A percentile compares a stretch with the other conserved stretches of the same genome.
These are phyloP conservation scores for Gnathonemus longibarbis DNA, from an alignment of 2,113 vertebrate species.

Conservation along the genomic window DNA sequence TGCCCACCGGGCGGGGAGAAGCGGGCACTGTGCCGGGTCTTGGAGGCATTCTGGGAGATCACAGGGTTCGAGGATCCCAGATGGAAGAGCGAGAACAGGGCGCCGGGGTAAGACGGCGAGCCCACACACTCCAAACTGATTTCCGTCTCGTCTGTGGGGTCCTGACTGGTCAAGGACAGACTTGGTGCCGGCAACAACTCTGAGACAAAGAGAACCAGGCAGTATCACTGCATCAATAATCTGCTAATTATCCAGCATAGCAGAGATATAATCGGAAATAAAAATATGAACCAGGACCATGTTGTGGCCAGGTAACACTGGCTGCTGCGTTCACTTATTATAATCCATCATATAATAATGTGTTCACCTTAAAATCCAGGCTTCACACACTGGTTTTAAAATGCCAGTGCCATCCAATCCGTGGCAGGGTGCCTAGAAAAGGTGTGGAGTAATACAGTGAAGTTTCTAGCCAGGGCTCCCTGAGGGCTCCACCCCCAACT, in stretches of 20 bases:
- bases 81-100: conserved; percentile 49
- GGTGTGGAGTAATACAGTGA: too few species aligned
- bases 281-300: background rate
- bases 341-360: too few species aligned
- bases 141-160: conserved; percentile 30
- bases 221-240: background rate
- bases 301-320: background rate
- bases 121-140: conserved; percentile 49
- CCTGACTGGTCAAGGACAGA: conserved; percentile 37
- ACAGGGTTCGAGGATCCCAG: conserved; percentile 31
- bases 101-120: conserved; percentile 52
- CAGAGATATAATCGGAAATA: background rate
- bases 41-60: background rate
- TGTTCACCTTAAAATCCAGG: too few species aligned
- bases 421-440: too few species aligned
- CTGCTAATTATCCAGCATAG: background rate
- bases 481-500: too few species aligned
- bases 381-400: too few species aligned
- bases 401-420: too few species aligned
- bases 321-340: too few species aligned
- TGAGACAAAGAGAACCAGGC: conserved; percentile 20
- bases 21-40: conserved; percentile 33
- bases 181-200: conserved; percentile 43
- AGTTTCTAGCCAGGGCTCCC: too few species aligned
- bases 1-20: conserved; percentile 49